phyloP scores from a whole-genome alignment of 2,797 vertebrate species.

The Rhinichthys osculus region DNA sequence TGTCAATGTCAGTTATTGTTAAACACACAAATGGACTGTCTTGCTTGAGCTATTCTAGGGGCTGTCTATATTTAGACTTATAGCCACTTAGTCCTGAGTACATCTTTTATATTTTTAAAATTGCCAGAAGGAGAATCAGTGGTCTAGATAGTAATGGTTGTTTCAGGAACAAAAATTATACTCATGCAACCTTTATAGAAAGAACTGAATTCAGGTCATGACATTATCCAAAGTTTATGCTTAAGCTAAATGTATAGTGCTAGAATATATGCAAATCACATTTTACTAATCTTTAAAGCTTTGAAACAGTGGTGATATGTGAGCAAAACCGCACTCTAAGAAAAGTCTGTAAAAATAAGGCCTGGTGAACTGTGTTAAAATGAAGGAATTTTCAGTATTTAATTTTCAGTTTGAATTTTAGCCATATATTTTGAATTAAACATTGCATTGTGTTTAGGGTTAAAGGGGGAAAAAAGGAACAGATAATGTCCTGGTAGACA shows the following conservation, averaged over 20 bases:
- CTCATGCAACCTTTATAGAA: neutral
- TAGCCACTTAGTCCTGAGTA: neutral
- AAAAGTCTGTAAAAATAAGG: neutral
- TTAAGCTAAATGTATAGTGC: neutral
- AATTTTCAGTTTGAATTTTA: neutral
- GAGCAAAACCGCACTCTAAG: neutral
- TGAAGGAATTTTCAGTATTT: neutral
- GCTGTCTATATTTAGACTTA: neutral
- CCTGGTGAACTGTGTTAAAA: neutral
- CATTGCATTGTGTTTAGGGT: neutral
- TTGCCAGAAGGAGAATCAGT: neutral
- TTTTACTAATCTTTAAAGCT: conserved; percentile 14
- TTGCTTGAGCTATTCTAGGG: neutral
- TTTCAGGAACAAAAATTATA: neutral
- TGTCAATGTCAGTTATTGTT: neutral
- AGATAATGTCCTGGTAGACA: neutral
- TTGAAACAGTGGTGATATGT: neutral
- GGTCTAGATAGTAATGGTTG: neutral
- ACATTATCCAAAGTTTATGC: neutral
- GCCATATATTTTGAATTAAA: neutral
- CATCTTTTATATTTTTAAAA: conserved; percentile 14
- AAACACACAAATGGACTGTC: neutral
- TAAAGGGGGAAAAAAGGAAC: no score
- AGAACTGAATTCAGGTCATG: neutral
- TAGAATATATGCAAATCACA: conserved; percentile 25